Evolutionary conservation across 1,140 invertebrate genomes (phyloP).

Genomic region (Meloidogyne exigua): DNA sequence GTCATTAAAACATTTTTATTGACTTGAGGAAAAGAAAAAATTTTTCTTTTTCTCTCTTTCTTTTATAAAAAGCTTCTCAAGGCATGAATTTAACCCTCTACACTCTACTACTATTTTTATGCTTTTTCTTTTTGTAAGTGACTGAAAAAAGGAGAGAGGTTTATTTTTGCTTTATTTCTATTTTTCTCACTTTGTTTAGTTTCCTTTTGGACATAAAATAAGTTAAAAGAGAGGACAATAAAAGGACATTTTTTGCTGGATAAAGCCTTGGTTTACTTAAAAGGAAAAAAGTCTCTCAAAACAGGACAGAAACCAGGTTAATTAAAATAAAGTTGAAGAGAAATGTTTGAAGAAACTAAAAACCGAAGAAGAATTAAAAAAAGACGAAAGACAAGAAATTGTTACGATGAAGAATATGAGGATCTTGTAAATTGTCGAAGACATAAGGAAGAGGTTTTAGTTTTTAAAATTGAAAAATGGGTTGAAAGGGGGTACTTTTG

Average conservation of each 20-base stretch:
- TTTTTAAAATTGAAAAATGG: background rate
- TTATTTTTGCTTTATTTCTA: background rate
- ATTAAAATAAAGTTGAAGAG: too few relatives aligned
- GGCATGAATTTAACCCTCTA: background rate
- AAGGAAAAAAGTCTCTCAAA: too few relatives aligned
- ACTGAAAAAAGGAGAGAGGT: background rate
- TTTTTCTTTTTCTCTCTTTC: background rate
- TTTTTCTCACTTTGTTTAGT: background rate
- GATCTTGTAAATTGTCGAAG: background rate
- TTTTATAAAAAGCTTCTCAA: background rate
- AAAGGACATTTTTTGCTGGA: too few relatives aligned
- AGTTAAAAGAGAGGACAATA: too few relatives aligned
- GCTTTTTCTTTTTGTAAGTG: background rate
- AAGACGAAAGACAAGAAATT: conserved; percentile 9
- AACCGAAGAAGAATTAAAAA: background rate
- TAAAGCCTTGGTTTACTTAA: too few relatives aligned
- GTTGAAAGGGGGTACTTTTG: background rate
- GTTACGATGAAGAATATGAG: conserved; percentile 9
- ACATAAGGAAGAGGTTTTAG: conserved; percentile 6
- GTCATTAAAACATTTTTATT: conserved; percentile 9
- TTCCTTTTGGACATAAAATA: too few relatives aligned
- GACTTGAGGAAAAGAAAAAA: background rate
- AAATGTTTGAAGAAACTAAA: background rate
- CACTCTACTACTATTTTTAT: too few relatives aligned
- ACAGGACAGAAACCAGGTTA: too few relatives aligned